A percentile compares a stretch with the other conserved stretches of the same genome.
phyloP scores from a whole-genome alignment of 2,113 vertebrate genomes.

The Ailurus styani region DNA sequence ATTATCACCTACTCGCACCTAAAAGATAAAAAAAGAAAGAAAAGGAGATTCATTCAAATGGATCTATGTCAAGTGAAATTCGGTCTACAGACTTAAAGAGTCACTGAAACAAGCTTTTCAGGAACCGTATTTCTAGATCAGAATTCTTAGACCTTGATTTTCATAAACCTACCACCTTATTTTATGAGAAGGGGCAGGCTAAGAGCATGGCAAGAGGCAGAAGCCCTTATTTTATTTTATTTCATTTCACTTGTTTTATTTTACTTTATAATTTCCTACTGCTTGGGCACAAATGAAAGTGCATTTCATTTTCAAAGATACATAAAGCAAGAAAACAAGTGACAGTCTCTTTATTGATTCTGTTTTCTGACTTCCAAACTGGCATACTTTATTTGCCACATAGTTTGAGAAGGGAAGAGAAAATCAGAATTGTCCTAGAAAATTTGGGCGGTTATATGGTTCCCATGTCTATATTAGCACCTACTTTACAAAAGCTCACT shows the following conservation, averaged over 20 bases:
- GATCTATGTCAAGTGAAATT: background rate
- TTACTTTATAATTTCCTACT: background rate
- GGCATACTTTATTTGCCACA: background rate
- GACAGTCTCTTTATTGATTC: background rate
- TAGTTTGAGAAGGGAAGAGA: background rate
- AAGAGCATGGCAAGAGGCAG: background rate
- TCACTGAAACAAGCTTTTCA: background rate
- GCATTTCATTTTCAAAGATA: background rate
- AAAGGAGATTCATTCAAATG: background rate
- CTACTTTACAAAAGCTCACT: background rate
- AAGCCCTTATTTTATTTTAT: background rate
- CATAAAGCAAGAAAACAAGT: background rate
- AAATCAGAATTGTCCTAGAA: background rate
- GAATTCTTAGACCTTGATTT: background rate
- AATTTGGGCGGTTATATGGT: background rate
- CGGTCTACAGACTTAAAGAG: background rate
- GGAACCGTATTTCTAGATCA: background rate
- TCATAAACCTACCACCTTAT: background rate
- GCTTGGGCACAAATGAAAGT: background rate
- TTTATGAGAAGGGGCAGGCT: background rate
- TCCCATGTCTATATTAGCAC: background rate
- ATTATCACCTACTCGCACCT: conserved; percentile 83
- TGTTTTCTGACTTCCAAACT: background rate
- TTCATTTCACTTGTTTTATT: background rate
- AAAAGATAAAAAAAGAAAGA: conserved; percentile 49